Evolutionary conservation across 2,113 vertebrate genomes (phyloP), one percentile per base, ranked within the genome.

Genomic region (Crotophaga sulcirostris): DNA sequence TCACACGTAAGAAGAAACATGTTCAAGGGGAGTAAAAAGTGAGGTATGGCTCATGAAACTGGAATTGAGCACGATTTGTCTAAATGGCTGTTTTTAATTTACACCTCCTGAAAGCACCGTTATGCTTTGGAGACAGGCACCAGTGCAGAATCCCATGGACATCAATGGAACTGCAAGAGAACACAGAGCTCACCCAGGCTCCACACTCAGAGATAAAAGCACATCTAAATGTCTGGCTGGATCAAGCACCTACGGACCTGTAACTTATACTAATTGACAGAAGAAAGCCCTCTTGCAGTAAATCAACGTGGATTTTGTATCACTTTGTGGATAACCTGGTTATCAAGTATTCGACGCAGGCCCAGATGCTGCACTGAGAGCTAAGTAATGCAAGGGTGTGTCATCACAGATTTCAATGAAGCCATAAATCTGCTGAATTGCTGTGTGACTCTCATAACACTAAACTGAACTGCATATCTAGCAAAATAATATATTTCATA

Each of bases 191-290:
- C 19, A 2, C 14, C 16, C 44, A 59, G 12, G 36, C 42, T 58
- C 63, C 34, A 55, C 0, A 1, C 29, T 77, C 75, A 63, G 45
- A 84, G 51, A 80, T 47, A 56, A 84, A 74, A 86, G 29, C 58
- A 59, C 0, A 0, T 17, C 6, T 42, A 24, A 87, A 31, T 16
- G 6, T 33, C 67, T 85, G 28, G 16, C 31, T 72, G 47, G 26
- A 84, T 83, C 33, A 42, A 86, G 63, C 51, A 83, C 52, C 72
- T 49, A 38, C 9, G 49, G 64, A 66, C 44, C 44, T 90, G 92
- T 93, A 97, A 85, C 47, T 84, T 89, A 83, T 15, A 69, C 7
- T 95, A 85, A 92, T 31, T 92, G 55, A 81, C 77, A 96, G 76
- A 81, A 93, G 40, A 79, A 68, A 38, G 12, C 68, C 52, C 38